Evolutionary conservation across 2,888 invertebrate species (phyloP).

Genomic region (Leptura quadrifasciata): DNA sequence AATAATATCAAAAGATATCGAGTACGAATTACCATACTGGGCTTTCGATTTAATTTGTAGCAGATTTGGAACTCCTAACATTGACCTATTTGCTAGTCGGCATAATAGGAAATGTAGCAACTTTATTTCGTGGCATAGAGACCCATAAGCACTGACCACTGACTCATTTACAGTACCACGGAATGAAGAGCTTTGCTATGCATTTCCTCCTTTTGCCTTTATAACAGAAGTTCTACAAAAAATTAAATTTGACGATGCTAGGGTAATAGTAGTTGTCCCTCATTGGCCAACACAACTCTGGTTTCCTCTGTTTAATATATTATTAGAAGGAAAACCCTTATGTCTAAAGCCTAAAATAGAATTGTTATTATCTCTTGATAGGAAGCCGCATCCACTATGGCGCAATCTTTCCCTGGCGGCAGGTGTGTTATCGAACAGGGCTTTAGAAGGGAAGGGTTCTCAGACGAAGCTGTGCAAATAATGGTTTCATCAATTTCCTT

Average conservation of each 20-base stretch:
- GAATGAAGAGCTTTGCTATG: not conserved
- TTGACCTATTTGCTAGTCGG: not conserved
- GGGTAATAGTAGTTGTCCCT: not conserved
- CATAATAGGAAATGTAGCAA: not conserved
- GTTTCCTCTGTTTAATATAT: no score
- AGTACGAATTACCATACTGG: no score
- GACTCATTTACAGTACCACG: not conserved
- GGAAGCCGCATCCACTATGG: no score
- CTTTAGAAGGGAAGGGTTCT: no score
- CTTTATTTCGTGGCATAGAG: not conserved
- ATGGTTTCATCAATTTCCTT: no score
- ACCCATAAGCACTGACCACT: not conserved
- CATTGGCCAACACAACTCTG: no score
- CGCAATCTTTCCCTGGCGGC: no score
- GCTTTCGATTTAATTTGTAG: not conserved
- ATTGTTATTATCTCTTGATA: no score
- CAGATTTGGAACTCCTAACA: not conserved
- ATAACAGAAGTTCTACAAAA: not conserved
- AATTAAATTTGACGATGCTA: not conserved
- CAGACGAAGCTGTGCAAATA: no score
- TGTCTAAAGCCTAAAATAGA: no score
- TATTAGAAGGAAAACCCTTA: no score
- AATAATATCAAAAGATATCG: not conserved
- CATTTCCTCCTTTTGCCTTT: conserved; percentile 1
- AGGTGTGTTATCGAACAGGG: no score